phyloP scores from a whole-genome alignment of 2,888 invertebrate genomes.

The Yponomeuta plumbellus region DNA sequence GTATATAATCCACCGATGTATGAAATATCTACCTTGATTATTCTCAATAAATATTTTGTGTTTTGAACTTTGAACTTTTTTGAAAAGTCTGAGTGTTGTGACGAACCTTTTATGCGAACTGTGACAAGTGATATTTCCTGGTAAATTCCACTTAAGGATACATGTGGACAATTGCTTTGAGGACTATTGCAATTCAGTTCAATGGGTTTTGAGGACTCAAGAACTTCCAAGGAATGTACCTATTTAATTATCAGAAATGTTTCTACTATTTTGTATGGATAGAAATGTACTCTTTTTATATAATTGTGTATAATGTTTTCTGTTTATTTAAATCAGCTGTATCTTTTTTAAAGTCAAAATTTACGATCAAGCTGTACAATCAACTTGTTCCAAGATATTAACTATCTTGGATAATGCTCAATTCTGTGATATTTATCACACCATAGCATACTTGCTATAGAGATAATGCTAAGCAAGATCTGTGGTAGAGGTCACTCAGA shows the following conservation, averaged over 20 bases:
- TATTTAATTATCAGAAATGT: background rate
- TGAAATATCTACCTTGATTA: constrained; percentile 41
- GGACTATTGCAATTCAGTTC: background rate
- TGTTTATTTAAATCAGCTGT: background rate
- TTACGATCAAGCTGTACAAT: too few species aligned
- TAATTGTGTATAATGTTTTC: background rate
- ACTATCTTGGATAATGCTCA: too few species aligned
- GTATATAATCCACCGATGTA: constrained; percentile 55
- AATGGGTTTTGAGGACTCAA: background rate
- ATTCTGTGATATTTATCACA: too few species aligned
- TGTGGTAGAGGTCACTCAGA: background rate
- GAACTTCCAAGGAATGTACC: background rate
- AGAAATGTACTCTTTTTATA: background rate
- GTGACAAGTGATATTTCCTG: constrained; percentile 25
- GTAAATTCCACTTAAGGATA: constrained; percentile 3
- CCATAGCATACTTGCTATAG: too few species aligned
- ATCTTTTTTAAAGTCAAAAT: background rate
- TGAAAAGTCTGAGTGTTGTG: constrained; percentile 59
- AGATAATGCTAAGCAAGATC: too few species aligned
- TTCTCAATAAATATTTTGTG: constrained; percentile 65
- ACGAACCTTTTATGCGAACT: constrained; percentile 39
- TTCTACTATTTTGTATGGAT: background rate
- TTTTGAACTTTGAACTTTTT: constrained; percentile 73
- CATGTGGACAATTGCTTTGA: constrained; percentile 10
- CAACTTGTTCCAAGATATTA: too few species aligned